Evolutionary conservation across 1,140 invertebrate genomes (phyloP).

Genomic region (Drosophila kikkawai): DNA sequence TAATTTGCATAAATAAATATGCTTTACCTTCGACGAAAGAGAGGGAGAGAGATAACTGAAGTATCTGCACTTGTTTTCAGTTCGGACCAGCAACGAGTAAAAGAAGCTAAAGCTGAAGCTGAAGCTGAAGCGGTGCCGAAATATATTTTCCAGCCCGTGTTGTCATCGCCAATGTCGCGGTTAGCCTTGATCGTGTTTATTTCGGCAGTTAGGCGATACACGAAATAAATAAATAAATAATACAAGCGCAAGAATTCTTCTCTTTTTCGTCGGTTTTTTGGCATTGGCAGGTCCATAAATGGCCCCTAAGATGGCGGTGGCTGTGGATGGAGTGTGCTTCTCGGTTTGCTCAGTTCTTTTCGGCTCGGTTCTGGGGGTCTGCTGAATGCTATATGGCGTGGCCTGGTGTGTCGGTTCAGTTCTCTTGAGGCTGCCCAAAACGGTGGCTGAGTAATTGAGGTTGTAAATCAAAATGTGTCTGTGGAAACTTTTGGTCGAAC

Average conservation of each 20-base stretch:
- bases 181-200: constrained; percentile 76
- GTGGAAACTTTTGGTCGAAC: constrained; percentile 29
- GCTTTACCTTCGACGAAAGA: constrained; percentile 33
- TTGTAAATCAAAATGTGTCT: constrained; percentile 40
- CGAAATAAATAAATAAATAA: constrained; percentile 74
- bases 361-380: not conserved
- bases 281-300: constrained; percentile 72
- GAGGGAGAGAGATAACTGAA: constrained; percentile 8
- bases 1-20: constrained; percentile 79
- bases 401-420: constrained; percentile 29
- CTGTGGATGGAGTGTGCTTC: constrained; percentile 19
- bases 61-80: constrained; percentile 59
- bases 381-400: constrained; percentile 30
- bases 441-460: constrained; percentile 43
- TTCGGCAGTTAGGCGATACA: constrained; percentile 67
- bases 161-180: constrained; percentile 32
- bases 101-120: constrained; percentile 12
- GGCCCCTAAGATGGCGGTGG: constrained; percentile 49
- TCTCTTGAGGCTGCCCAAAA: constrained; percentile 37
- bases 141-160: constrained; percentile 73
- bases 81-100: not conserved
- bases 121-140: constrained; percentile 36
- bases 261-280: constrained; percentile 45
- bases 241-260: constrained; percentile 70
- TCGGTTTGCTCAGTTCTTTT: constrained; percentile 29